Base-by-base conservation (phyloP, 1,140 invertebrate species). In the Cotesia typhae region DNA sequence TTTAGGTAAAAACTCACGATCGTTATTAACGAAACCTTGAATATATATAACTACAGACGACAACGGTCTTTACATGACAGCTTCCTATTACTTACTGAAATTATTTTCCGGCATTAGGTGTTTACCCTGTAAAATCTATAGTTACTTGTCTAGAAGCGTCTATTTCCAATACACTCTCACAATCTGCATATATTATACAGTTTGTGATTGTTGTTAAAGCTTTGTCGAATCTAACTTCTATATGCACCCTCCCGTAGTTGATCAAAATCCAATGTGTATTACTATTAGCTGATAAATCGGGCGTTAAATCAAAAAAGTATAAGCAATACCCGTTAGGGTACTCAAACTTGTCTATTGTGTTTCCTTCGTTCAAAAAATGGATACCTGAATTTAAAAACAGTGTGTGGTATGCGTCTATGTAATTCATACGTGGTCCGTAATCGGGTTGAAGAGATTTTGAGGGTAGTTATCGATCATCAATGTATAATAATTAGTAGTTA, bases 161-260 rank as follows among this genome's bases (percentile, higher is more conserved):
- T 57, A 71, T 71, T 51, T 71, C 61, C 1, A 71, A n/a, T 1
- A 71, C 41, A 47, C 57, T 71, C 3, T 71, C 61, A 71, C 55
- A 65, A 17, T 65, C 70, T 9, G 70, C 70, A 53, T 71, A 65
- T n/a, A 71, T 64, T 9, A 71, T 55, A 53, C 51, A 64, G 35
- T 71, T 71, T 47, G 82, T 68, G 17, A 81, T 78, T 71, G 75
- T 37, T 0, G 64, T 51, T 10, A 85, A 51, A 51, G 80, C 82
- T 67, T 85, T 76, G 76, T 85, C 85, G 28, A 78, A 78, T 28
- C 81, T 85, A 41, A 83, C 74, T 75, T 83, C 82, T 67, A 83
- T 72, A 20, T 77, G 70, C 51, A 83, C 12, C 20, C 73, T 80
- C 41, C 79, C 79, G 66, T 81, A 75, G 67, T 68, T 76, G 14